Evolutionary conservation across 2,797 vertebrate species (phyloP).

Genomic region (Diglossa cyanea): DNA sequence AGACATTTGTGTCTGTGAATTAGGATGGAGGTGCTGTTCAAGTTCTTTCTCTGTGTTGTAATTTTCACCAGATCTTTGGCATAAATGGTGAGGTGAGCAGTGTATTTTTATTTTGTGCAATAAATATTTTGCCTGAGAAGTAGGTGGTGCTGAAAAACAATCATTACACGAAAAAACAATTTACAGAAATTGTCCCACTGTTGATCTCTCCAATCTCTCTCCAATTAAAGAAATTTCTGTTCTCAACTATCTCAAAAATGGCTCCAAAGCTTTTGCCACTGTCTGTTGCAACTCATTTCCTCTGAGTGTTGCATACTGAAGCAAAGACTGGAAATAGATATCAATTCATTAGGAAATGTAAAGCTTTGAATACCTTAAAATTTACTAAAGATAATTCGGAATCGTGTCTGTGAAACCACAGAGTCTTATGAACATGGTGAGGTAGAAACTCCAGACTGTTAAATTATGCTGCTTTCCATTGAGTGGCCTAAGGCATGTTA

Average conservation of each 20-base stretch:
- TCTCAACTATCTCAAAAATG: not conserved
- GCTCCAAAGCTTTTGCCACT: not conserved
- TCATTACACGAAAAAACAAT: not conserved
- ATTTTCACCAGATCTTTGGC: not conserved
- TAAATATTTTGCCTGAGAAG: not conserved
- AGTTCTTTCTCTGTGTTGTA: not conserved
- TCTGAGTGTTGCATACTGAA: not conserved
- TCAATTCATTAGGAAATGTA: not conserved
- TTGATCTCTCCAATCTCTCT: not conserved
- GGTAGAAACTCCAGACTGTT: not conserved
- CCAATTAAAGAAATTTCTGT: not conserved
- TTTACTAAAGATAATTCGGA: not conserved
- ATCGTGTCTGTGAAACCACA: not conserved
- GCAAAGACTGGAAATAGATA: not conserved
- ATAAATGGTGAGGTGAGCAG: not conserved
- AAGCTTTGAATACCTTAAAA: not conserved
- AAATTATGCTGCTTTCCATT: not conserved
- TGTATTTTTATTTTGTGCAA: not conserved
- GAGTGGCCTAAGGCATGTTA: not conserved
- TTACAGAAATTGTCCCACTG: not conserved
- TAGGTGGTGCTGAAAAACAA: not conserved
- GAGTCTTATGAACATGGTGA: not conserved
- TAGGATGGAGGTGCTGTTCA: not conserved
- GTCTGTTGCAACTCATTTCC: not conserved
- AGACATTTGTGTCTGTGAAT: slow-evolving; percentile 21